phyloP scores from a whole-genome alignment of 2,888 invertebrate species.

The Drosophila kuntzei region DNA sequence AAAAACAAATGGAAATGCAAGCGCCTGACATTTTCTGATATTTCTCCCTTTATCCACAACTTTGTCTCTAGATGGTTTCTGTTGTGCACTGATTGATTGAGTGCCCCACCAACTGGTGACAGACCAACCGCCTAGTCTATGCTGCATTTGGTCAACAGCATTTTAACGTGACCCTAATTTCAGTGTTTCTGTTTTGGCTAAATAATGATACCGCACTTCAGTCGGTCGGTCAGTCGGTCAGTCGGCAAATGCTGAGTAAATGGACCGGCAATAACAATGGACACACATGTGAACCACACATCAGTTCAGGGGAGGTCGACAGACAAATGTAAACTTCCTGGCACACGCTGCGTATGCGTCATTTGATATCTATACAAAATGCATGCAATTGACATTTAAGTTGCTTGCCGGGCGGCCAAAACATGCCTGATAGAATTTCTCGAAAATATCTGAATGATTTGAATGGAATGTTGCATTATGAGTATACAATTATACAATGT shows the following conservation, averaged over 20 bases:
- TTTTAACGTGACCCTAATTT: slow-evolving; percentile 64
- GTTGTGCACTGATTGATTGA: slow-evolving; percentile 65
- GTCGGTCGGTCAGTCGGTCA: slow-evolving; percentile 17
- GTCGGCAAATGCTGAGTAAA: slow-evolving; percentile 27
- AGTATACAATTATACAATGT: slow-evolving; percentile 2
- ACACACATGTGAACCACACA: slow-evolving; percentile 21
- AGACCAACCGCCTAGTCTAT: slow-evolving; percentile 19
- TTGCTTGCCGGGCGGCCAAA: slow-evolving; percentile 12
- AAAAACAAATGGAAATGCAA: slow-evolving; percentile 51
- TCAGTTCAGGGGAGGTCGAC: background rate
- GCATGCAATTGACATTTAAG: slow-evolving; percentile 44
- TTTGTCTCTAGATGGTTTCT: slow-evolving; percentile 7
- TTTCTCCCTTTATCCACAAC: no score
- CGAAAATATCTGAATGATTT: slow-evolving; percentile 15
- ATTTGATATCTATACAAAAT: slow-evolving; percentile 51
- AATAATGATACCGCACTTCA: slow-evolving; percentile 66
- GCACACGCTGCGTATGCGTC: slow-evolving; percentile 56
- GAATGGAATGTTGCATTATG: slow-evolving; percentile 20
- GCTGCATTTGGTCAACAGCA: slow-evolving; percentile 30
- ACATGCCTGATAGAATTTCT: slow-evolving; percentile 25
- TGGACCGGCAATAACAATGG: slow-evolving; percentile 19
- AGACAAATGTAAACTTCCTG: slow-evolving; percentile 35
- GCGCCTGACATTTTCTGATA: slow-evolving; percentile 57
- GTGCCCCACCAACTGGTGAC: slow-evolving; percentile 42
- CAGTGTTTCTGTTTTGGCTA: slow-evolving; percentile 48